Evolutionary conservation across 37 sponge, comb jelly and placozoan species (phyloP).

Genomic region (Tethya wilhelma): DNA sequence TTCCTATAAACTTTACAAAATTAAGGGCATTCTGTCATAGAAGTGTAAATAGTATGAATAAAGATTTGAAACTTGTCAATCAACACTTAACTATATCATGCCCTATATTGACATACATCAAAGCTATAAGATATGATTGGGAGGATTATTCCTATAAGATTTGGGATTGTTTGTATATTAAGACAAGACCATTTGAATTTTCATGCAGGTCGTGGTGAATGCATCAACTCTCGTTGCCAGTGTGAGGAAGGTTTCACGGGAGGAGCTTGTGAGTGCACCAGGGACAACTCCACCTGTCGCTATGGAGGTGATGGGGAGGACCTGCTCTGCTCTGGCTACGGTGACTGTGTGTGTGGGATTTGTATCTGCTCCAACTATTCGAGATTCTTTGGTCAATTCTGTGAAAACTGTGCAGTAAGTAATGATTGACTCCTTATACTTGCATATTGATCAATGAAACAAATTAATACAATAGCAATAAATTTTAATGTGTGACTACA

Average conservation of each 20-base stretch:
- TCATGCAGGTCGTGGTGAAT: slow-evolving; percentile 33
- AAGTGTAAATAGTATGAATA: too few relatives aligned
- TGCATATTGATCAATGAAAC: too few relatives aligned
- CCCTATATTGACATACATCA: neutral
- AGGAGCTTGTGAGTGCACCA: slow-evolving; percentile 43
- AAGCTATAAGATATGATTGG: neutral
- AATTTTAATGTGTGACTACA: too few relatives aligned
- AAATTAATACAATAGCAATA: too few relatives aligned
- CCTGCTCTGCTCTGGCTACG: slow-evolving; percentile 43
- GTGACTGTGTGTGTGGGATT: slow-evolving; percentile 56
- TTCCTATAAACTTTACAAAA: neutral
- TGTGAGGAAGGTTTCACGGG: slow-evolving; percentile 50
- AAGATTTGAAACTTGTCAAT: neutral
- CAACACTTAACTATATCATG: neutral
- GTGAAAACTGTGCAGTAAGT: slow-evolving; percentile 64
- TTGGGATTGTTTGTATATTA: neutral
- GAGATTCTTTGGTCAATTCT: slow-evolving; percentile 23
- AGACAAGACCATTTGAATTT: neutral
- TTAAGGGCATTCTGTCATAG: neutral
- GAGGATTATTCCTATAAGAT: neutral
- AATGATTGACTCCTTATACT: too few relatives aligned
- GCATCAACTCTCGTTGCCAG: slow-evolving; percentile 20
- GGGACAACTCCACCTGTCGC: slow-evolving; percentile 32
- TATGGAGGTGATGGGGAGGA: slow-evolving; percentile 13
- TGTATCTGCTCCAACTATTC: slow-evolving; percentile 57